Evolutionary conservation across 37 sponge, comb jelly and placozoan genomes (phyloP), one percentile per base, ranked within the genome.

Genomic region (Chondrilla cf. caribensis): DNA sequence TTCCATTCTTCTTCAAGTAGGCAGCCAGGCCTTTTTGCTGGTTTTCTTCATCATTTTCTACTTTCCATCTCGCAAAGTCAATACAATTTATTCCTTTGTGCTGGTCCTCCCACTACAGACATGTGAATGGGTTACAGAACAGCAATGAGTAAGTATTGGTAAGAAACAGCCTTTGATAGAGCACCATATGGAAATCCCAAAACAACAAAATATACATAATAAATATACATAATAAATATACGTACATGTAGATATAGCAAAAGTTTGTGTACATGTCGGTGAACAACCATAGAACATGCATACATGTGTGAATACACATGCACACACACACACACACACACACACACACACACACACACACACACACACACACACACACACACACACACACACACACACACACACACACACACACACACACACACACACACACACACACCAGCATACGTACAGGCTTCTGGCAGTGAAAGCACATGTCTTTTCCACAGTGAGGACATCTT

Each of bases 1-100:
- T 89, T 29, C 96, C 96, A 43, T 92, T 85, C 77, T 87, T 88
- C 11, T 86, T 80, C 65, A 95, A 84, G 44, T 85, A 83, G 64
- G 96, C 96, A 0, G 96, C 93, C 68, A 95, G 86, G 0, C 93
- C 96, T 62, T 82, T 84, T 38, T 92, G 59, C 81, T 92, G 96
- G 41, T 58, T 58, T 7, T 89, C 88, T 58, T 87, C 87, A 77
- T 95, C 96, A 71, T 95, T 95, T 22, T 82, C 85, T 40, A 39
- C 80, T 82, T 87, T 88, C 96, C 96, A 95, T 43, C 82, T 60
- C 14, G 85, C 82, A 83, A 91, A 95, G 38, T 85, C 68, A 28
- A 90, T 88, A 65, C 96, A 95, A 6, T 80, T 31, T 0, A 87
- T 17, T 11, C 89, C 90, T 26, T 89, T 57, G 71, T 95, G 96